Base-by-base conservation (phyloP, 2,113 vertebrate species). In the Anthoscopus minutus region DNA sequence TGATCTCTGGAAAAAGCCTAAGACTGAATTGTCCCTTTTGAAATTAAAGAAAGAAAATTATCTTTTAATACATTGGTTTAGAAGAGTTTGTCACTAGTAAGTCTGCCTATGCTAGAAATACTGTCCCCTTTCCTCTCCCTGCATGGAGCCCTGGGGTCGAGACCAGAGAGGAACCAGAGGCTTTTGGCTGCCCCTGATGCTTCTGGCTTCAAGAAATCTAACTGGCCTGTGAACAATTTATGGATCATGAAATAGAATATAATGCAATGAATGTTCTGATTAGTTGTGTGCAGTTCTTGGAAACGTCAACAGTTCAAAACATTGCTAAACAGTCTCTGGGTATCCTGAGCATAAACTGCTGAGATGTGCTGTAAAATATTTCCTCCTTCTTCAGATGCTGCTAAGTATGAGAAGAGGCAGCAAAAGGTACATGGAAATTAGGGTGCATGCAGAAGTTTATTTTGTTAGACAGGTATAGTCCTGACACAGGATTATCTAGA, bases 21-120 rank as follows among this genome's bases (percentile, higher is more conserved):
- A 13, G 15, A 38, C 21, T 65, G 28, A 73, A 53, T 37, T 66
- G 13, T 38, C 1, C 0, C 6, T 81, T 47, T 13, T 53, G 15
- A 8, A 30, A 44, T 11, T 42, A 42, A 42, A 42, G 42, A 42
- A 42, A 42, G 42, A 37, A 67, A 51, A 51, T 51, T 15, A 12
- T 37, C 37, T 60, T 51, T 37, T 45, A 60, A 54, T 45, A 7
- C 0, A 1, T 10, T 2, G 1, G 1, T n/a, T 38, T 72, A 9
- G 35, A 53, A 47, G n/a, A 44, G 50, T 47, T 47, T 45, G 25
- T 69, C 40, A 6, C 40, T 35, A 17, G 13, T 38, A 10, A 4
- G 2, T 17, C 20, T 80, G 12, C 21, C 53, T 35, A 6, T 33
- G 21, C 4, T 44, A 61, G 24, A 48, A 21, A 7, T 37, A 1